Evolutionary conservation across 2,888 invertebrate genomes (phyloP).

Genomic region (Helleia helle): DNA sequence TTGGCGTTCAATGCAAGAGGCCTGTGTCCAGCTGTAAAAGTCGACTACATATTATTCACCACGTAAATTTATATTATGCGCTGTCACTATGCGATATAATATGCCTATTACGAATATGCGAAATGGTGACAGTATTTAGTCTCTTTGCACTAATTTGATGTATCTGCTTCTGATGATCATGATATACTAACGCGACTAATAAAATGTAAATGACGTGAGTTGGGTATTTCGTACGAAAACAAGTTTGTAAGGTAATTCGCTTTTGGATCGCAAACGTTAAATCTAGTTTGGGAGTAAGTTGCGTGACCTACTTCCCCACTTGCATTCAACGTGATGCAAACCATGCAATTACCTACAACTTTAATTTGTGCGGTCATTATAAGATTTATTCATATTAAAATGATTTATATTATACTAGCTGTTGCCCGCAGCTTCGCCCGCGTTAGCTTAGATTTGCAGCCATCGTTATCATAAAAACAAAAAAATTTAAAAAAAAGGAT

Average conservation of each 20-base stretch:
- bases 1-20: too few species aligned
- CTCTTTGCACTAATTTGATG: not conserved
- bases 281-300: not conserved
- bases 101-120: too few species aligned
- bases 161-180: not conserved
- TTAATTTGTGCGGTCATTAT: not conserved
- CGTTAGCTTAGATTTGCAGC: too few species aligned
- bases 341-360: not conserved
- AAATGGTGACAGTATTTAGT: not conserved
- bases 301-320: constrained; percentile 2
- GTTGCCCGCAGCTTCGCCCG: too few species aligned
- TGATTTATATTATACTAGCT: too few species aligned
- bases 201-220: not conserved
- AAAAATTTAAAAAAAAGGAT: too few species aligned
- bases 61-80: too few species aligned
- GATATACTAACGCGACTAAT: not conserved
- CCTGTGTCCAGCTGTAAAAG: too few species aligned
- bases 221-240: constrained; percentile 3
- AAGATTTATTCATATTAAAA: constrained; percentile 1
- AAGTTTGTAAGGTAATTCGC: not conserved
- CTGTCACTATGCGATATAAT: too few species aligned
- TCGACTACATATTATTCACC: too few species aligned
- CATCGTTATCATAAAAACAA: too few species aligned
- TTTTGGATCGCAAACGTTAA: not conserved
- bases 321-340: constrained; percentile 5